Evolutionary conservation across 2,888 invertebrate genomes (phyloP).

Genomic region (Patella pellucida): DNA sequence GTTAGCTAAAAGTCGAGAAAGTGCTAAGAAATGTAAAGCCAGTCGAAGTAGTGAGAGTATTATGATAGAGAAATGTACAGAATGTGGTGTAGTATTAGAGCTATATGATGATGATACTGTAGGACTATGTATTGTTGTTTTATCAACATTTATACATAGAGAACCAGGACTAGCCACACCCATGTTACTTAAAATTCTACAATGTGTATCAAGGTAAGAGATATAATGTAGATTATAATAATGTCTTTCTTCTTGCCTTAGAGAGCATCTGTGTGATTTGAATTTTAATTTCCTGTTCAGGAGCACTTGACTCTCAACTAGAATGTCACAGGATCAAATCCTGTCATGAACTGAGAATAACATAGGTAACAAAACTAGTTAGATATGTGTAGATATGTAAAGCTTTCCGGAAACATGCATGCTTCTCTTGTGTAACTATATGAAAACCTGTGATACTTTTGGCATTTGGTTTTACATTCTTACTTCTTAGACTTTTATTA

Average conservation of each 20-base stretch:
- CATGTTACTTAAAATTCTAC: constrained; percentile 90
- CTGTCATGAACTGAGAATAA: too few relatives aligned
- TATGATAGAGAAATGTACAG: constrained; percentile 78
- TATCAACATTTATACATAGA: constrained; percentile 95
- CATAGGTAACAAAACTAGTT: too few relatives aligned
- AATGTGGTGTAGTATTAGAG: constrained; percentile 82
- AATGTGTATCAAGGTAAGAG: constrained; percentile 85
- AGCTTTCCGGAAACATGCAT: too few relatives aligned
- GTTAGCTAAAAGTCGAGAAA: constrained; percentile 45
- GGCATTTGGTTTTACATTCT: background rate
- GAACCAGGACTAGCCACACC: constrained; percentile 95
- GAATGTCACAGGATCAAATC: too few relatives aligned
- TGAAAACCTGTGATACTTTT: background rate
- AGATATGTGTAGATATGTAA: too few relatives aligned
- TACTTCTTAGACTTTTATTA: background rate
- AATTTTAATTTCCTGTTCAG: too few relatives aligned
- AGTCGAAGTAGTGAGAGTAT: constrained; percentile 57
- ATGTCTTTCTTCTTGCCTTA: too few relatives aligned
- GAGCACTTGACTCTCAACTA: too few relatives aligned
- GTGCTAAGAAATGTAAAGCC: constrained; percentile 45
- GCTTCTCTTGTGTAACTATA: too few relatives aligned
- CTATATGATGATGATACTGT: constrained; percentile 97
- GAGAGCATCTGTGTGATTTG: too few relatives aligned
- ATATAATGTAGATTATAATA: background rate
- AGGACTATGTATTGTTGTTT: constrained; percentile 90